Percentiles rank a stretch among this genome's conserved stretches.
These are phyloP conservation scores for Cranoglanis bouderius DNA, from an alignment of 2,113 vertebrate species.

Conservation along the genomic window DNA sequence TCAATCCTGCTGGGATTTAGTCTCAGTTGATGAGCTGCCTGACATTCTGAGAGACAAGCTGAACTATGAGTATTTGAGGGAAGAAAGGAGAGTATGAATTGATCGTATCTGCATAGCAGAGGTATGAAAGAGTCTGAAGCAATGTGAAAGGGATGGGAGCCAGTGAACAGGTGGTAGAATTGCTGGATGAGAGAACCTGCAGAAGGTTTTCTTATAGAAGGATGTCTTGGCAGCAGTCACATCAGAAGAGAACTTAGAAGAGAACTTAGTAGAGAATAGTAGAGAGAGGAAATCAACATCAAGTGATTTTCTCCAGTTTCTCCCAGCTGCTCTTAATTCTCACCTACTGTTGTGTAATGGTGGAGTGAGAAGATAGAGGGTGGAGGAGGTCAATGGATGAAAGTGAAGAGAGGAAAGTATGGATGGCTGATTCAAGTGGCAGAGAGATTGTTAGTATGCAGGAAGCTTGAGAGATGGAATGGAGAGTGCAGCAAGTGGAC, in stretches of 20 bases:
- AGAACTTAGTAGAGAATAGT: background rate
- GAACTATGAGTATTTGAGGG: background rate
- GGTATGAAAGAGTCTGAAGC: background rate
- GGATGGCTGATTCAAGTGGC: background rate
- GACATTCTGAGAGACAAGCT: background rate
- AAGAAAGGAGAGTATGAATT: background rate
- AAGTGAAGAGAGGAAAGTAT: background rate
- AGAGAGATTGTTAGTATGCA: background rate
- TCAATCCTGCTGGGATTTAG: too few species aligned
- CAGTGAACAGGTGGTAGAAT: background rate
- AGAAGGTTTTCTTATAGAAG: background rate
- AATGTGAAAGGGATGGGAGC: background rate
- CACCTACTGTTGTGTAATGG: background rate
- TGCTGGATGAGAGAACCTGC: background rate
- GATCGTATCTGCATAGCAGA: background rate
- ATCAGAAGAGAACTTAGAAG: background rate
- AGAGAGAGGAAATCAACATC: background rate
- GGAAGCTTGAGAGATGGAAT: background rate
- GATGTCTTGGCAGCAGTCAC: background rate
- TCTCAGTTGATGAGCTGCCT: background rate
- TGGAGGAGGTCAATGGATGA: background rate
- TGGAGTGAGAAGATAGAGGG: background rate
- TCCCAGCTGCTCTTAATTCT: background rate
- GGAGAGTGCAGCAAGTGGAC: background rate
- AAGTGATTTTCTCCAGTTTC: background rate